Percentiles rank a stretch among this genome's conserved stretches.
These are phyloP conservation scores for Athetis lepigone DNA, from an alignment of 2,888 invertebrate genomes.

Conservation along the genomic window DNA sequence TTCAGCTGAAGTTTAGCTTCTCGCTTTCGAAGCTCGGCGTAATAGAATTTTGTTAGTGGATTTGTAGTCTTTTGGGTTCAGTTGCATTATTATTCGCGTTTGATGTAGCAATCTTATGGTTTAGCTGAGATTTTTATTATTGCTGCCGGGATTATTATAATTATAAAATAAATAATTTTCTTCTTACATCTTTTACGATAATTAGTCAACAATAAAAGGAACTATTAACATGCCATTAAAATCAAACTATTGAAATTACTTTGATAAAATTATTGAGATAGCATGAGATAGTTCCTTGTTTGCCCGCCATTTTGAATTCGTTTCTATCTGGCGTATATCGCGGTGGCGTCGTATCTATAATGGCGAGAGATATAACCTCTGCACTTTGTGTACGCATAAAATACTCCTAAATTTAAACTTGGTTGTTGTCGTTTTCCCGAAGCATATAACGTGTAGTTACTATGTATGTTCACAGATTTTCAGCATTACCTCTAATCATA, in stretches of 20 bases:
- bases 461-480: constrained; percentile 40
- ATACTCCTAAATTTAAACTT: constrained; percentile 10
- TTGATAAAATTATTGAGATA: not conserved
- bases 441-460: constrained; percentile 4
- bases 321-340: too few relatives aligned
- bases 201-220: too few relatives aligned
- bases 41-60: too few relatives aligned
- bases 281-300: not conserved
- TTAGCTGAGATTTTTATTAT: too few relatives aligned
- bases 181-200: too few relatives aligned
- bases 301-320: not conserved
- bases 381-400: not conserved
- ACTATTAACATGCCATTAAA: too few relatives aligned
- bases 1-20: not conserved
- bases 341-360: not conserved
- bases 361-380: not conserved
- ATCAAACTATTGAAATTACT: too few relatives aligned
- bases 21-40: not conserved
- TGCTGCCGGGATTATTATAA: too few relatives aligned
- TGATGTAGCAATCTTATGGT: too few relatives aligned
- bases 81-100: too few relatives aligned
- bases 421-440: constrained; percentile 1
- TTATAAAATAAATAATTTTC: too few relatives aligned
- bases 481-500: constrained; percentile 45
- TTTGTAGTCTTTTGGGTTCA: too few relatives aligned